Conservation (phyloP, 2,113 vertebrate genomes). For the Grantiella picta region DNA sequence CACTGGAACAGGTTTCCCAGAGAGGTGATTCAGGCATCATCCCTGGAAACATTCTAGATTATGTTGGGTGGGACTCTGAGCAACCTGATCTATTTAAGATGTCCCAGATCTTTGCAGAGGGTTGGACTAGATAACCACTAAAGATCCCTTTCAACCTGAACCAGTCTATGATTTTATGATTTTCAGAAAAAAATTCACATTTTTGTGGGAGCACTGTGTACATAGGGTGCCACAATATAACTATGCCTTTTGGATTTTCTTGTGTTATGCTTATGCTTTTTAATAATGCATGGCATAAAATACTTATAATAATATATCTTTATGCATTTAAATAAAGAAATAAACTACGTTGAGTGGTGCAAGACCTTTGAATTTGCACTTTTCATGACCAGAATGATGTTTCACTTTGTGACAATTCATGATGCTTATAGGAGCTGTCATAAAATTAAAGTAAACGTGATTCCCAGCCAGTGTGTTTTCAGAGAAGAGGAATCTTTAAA, state of each 20-base stretch:
- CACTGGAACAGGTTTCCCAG: neutral
- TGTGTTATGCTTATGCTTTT: neutral
- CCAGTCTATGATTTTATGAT: neutral
- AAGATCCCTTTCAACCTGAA: neutral
- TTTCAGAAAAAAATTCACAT: neutral
- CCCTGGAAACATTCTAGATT: neutral
- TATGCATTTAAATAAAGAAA: neutral
- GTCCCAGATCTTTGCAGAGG: accelerated
- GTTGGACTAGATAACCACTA: neutral
- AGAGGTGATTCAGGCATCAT: neutral
- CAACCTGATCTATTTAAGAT: neutral
- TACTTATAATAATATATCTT: neutral
- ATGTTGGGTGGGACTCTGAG: neutral
- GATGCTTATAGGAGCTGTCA: neutral
- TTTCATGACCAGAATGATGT: neutral
- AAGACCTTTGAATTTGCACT: neutral
- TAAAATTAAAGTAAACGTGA: neutral
- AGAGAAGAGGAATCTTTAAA: neutral
- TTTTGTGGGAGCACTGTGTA: neutral
- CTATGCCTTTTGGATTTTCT: neutral
- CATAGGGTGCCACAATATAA: neutral
- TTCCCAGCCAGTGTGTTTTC: neutral
- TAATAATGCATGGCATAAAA: neutral
- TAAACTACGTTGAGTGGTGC: neutral
- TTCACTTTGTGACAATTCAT: neutral